Evolutionary conservation across 1,140 invertebrate genomes (phyloP).

Genomic region (Pomacea maculata): DNA sequence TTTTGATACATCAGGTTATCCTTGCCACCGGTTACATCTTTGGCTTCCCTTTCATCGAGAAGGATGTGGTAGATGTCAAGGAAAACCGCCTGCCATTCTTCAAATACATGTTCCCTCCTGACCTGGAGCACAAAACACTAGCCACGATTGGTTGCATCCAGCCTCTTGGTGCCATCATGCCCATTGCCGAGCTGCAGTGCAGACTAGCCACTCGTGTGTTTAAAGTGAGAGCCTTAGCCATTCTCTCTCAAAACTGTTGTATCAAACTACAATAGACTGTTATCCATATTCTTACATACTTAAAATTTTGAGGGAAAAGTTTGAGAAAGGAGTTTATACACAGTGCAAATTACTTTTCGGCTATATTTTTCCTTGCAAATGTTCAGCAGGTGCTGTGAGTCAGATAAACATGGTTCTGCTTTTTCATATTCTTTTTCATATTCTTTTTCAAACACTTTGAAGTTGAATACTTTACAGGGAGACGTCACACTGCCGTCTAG

Average conservation of each 20-base stretch:
- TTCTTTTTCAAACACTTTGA: no score
- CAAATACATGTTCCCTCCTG: conserved; percentile 67
- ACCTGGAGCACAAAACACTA: conserved; percentile 59
- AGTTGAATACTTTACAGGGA: conserved; percentile 26
- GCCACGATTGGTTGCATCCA: conserved; percentile 70
- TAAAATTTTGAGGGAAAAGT: no score
- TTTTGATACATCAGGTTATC: conserved; percentile 37
- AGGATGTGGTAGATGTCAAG: conserved; percentile 50
- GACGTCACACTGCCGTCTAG: conserved; percentile 36
- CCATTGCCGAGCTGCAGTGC: conserved; percentile 66
- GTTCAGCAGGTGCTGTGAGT: no score
- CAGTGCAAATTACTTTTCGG: no score
- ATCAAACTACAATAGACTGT: no score
- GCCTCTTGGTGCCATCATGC: conserved; percentile 67
- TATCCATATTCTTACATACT: no score
- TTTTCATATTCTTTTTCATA: no score
- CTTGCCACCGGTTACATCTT: conserved; percentile 55
- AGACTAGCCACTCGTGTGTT: conserved; percentile 56
- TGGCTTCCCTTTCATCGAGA: conserved; percentile 56
- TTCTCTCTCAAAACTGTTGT: no score
- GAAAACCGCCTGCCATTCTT: conserved; percentile 65
- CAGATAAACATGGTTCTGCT: no score
- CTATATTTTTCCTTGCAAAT: no score
- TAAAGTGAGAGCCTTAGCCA: conserved; percentile 20
- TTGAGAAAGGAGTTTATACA: no score